Evolutionary conservation across 2,888 invertebrate genomes (phyloP), one percentile per base, ranked within the genome.

Genomic region (Aradus depressus): DNA sequence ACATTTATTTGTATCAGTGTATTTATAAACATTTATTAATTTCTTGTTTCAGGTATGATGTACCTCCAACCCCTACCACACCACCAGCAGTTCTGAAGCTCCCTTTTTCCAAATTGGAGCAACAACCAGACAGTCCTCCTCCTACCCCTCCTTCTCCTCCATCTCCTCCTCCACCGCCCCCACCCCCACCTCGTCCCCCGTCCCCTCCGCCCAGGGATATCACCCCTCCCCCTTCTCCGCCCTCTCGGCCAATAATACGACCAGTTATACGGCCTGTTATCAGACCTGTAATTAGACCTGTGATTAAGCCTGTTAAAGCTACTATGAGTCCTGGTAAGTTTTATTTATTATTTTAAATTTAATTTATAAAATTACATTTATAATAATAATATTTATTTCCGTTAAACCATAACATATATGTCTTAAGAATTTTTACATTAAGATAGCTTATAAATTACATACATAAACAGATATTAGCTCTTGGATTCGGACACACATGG

Each of bases 1-100:
- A 10, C 8, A 10, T 10, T 31, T 31, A 10, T 10, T 10, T 31
- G 12, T 31, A n/a, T 10, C 31, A 31, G 31, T 31, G 31, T 31
- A 10, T n/a, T 31, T 10, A 31, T 31, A 31, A 10, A 8, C 8
- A n/a, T 31, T 31, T 31, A n/a, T n/a, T n/a, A n/a, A n/a, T n/a
- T n/a, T n/a, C 8, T 34, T 45, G 44, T 48, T 34, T 21, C 12
- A 82, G 81, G 62, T 82, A 81, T 65, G 82, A 83, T 61, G 72
- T 77, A 62, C 76, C 76, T 26, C 71, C 74, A 25, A 64, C 69
- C 1, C 69, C 73, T 3, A 52, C 58, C n/a, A 53, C 57, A 16
- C 70, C 72, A 0, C 63, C 70, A 1, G 65, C 70, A 1, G 18
- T 35, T 16, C 34, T 35, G 21, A 45, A 32, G 25, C n/a, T n/a